A percentile compares a stretch with the other conserved stretches of the same genome.
Conservation (phyloP, 30 jellyfish, hydroid and myxozoan species). For the Chrysaora quinquecirrha region DNA sequence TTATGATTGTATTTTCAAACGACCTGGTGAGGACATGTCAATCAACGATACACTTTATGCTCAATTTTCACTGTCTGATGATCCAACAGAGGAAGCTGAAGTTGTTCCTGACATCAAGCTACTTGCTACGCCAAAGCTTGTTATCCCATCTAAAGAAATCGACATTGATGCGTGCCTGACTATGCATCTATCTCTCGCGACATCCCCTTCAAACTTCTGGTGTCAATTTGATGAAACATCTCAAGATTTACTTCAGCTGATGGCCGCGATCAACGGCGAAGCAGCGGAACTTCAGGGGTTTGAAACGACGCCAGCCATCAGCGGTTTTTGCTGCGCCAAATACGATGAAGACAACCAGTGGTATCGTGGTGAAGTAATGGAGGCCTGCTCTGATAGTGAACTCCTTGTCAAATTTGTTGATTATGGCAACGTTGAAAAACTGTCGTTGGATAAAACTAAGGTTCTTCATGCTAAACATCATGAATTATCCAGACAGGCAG, state of each 20-base stretch:
- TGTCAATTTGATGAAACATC: slow-evolving; percentile 56
- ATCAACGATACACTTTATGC: slow-evolving; percentile 70
- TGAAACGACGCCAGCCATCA: slow-evolving; percentile 19
- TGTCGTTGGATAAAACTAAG: slow-evolving; percentile 12
- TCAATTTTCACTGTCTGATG: slow-evolving; percentile 20
- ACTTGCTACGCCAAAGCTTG: neutral
- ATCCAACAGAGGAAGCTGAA: neutral
- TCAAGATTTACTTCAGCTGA: slow-evolving; percentile 29
- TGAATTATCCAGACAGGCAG: slow-evolving; percentile 43
- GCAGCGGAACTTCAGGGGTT: slow-evolving; percentile 6
- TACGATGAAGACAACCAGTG: slow-evolving; percentile 53
- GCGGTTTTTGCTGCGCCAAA: slow-evolving; percentile 52
- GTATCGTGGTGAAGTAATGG: slow-evolving; percentile 71
- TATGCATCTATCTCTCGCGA: slow-evolving; percentile 40
- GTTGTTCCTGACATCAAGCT: neutral
- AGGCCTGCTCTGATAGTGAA: slow-evolving; percentile 3
- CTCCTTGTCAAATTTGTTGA: slow-evolving; percentile 59
- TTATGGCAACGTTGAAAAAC: slow-evolving; percentile 70
- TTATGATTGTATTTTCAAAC: neutral
- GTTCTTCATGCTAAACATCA: slow-evolving; percentile 20
- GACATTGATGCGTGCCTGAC: neutral
- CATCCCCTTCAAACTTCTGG: slow-evolving; percentile 52
- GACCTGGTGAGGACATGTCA: too few species aligned
- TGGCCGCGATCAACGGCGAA: slow-evolving; percentile 19
- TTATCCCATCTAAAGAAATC: neutral